Base-by-base conservation (phyloP, 2,888 invertebrate genomes). In the Drosophila aldrichi region DNA sequence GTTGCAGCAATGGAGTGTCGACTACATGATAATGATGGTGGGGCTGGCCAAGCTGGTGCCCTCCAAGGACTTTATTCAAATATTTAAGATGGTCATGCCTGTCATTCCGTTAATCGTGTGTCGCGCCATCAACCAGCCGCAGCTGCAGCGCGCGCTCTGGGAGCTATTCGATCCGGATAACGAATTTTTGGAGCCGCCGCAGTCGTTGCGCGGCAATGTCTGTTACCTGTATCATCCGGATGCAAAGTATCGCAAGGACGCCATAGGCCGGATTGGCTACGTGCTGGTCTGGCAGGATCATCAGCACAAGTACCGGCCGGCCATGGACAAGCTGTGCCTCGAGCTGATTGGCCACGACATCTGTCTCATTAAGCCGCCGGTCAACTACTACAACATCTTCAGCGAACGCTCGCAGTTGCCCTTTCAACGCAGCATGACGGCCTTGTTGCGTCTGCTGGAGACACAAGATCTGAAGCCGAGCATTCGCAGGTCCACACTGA, bases 91-190 rank as follows among this genome's bases (percentile, higher is more conserved):
- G 3, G 52, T 91, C 10, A 32, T 90, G 41, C 91, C 92, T 7
- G 76, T 90, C n/a, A 48, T 81, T 64, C 85, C 87, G 3, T 57
- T 82, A 8, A 51, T 92, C 25, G 70, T 92, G 8, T 79, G 88
- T 25, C 75, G 91, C 0, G 56, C 74, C 14, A 29, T 76, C 6
- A 43, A 57, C 0, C 36, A 70, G 18, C 36, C 51, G 0, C 69
- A 70, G 16, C 54, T 87, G 36, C 69, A 79, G 48, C 66, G 74
- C 3, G 51, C 75, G 16, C 18, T 91, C 3, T 78, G 91, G 46
- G 74, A 89, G 40, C 46, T 93, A 3, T 74, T 87, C 2, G 77
- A 92, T 74, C 93, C 93, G 1, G 90, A 92, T 56, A 61, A 58
- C 3, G 51, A 56, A 0, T 73, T 74, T 12, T 16, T 92, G 8